Conservation (phyloP, 2,113 vertebrate genomes). For the Sturnira hondurensis region DNA sequence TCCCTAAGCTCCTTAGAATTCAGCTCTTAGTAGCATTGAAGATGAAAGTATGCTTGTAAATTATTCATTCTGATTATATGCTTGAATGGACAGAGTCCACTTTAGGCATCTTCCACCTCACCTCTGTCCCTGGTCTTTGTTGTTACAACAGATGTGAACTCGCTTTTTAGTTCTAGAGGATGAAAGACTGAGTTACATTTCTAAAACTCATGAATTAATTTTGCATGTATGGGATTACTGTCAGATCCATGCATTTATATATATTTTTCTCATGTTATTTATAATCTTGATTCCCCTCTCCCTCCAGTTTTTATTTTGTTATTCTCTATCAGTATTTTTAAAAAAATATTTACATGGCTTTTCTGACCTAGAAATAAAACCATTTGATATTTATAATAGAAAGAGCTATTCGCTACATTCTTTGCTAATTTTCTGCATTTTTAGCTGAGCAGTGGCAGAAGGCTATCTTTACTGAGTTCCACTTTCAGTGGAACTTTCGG, state of each 20-base stretch:
- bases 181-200: conserved; percentile 22
- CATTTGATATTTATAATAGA: neutral
- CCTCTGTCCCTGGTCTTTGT: conserved; percentile 73
- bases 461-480: neutral
- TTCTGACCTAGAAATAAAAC: conserved; percentile 39
- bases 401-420: neutral
- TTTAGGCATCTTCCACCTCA: conserved; percentile 56
- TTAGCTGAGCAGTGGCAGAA: neutral
- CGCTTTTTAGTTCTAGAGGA: conserved; percentile 27
- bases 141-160: conserved; percentile 62
- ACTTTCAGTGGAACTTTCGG: too few species aligned
- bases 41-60: conserved; percentile 81
- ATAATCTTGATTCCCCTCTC: neutral
- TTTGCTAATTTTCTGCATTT: conserved; percentile 9
- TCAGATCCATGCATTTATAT: conserved; percentile 20
- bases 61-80: conserved; percentile 84
- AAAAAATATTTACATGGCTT: conserved; percentile 21
- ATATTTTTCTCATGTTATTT: neutral
- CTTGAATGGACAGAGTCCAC: conserved; percentile 72
- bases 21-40: conserved; percentile 75
- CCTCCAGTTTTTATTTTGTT: conserved; percentile 4
- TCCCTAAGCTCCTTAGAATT: conserved; percentile 87
- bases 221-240: neutral
- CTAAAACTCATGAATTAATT: conserved; percentile 31
- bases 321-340: neutral